Evolutionary conservation across 2,888 invertebrate species (phyloP).

Genomic region (Troglohyphantes excavatus): DNA sequence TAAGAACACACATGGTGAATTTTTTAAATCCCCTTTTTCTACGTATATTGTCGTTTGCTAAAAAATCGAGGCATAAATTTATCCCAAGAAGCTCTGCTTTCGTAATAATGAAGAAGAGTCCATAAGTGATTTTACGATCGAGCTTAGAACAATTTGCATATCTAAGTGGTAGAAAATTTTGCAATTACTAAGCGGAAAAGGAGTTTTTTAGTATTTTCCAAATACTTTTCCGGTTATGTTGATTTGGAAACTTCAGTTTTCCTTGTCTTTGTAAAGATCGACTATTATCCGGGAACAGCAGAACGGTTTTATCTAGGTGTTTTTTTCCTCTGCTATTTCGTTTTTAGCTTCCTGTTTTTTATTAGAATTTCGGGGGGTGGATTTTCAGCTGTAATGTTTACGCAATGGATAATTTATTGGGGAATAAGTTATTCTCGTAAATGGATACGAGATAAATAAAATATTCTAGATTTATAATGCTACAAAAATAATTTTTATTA

Average conservation of each 20-base stretch:
- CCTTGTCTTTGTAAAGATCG: slow-evolving; percentile 56
- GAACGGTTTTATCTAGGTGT: slow-evolving; percentile 26
- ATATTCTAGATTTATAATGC: too few species aligned
- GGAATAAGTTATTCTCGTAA: too few species aligned
- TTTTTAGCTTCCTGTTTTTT: background rate
- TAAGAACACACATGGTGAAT: slow-evolving; percentile 23
- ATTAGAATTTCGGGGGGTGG: background rate
- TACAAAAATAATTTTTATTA: too few species aligned
- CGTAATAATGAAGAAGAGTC: slow-evolving; percentile 54
- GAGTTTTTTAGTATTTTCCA: slow-evolving; percentile 44
- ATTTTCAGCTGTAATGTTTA: too few species aligned
- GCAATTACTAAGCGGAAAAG: slow-evolving; percentile 67
- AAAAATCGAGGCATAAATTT: slow-evolving; percentile 53
- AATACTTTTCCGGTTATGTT: slow-evolving; percentile 66
- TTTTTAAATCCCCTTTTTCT: slow-evolving; percentile 32
- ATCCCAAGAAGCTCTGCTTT: slow-evolving; percentile 40
- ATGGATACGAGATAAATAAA: too few species aligned
- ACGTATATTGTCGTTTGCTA: background rate
- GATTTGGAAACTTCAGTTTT: slow-evolving; percentile 54
- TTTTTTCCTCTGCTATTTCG: slow-evolving; percentile 87
- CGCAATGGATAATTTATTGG: too few species aligned
- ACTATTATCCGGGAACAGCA: slow-evolving; percentile 40
- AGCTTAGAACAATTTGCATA: slow-evolving; percentile 71
- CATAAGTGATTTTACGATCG: slow-evolving; percentile 71
- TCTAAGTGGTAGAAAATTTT: slow-evolving; percentile 68